Evolutionary conservation across 2,888 invertebrate species (phyloP), one percentile per base, ranked within the genome.

Genomic region (Troglohyphantes excavatus): DNA sequence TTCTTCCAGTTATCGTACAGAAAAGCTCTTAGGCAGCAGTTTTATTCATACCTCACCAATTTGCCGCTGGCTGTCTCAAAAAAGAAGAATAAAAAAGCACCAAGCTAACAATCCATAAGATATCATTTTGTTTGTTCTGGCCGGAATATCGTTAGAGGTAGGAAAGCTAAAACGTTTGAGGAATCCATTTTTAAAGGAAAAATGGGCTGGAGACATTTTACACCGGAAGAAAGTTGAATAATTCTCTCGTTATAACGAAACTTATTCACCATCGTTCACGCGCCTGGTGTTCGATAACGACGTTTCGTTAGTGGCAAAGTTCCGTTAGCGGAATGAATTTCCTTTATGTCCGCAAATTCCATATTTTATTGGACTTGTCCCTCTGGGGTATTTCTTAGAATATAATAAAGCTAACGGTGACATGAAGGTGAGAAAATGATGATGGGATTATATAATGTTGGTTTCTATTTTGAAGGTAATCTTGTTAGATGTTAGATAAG

Each of bases 181-280:
- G 75, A 61, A 75, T 75, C 75, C 59, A 61, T 53, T 75, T 75
- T 59, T 75, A 13, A 21, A 17, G 33, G 27, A 75, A 75, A 27
- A 29, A 59, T 29, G 59, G 21, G 59, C 29, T 43, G 59, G 23
- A 29, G 59, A 61, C 75, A 33, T 75, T 61, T 72, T 75, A 11
- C 59, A 21, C 59, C 33, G 75, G 75, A 75, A 75, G 75, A 75
- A 61, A 21, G 75, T 75, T 75, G 75, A 75, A 75, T 75, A 75
- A 75, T 75, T 75, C 59, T 75, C 75, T 75, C 75, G 59, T 75
- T 75, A 75, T 61, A 61, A 27, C 19, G 75, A 61, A 75, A 75
- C 46, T 11, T 75, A 75, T 75, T 75, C 75, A 26, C 13, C 21
- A 59, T 59, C n/a, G 7, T 17, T 59, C 59, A 59, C 2, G 23